phyloP scores from a whole-genome alignment of 1,140 invertebrate genomes.

The Aleiodes sp. region DNA sequence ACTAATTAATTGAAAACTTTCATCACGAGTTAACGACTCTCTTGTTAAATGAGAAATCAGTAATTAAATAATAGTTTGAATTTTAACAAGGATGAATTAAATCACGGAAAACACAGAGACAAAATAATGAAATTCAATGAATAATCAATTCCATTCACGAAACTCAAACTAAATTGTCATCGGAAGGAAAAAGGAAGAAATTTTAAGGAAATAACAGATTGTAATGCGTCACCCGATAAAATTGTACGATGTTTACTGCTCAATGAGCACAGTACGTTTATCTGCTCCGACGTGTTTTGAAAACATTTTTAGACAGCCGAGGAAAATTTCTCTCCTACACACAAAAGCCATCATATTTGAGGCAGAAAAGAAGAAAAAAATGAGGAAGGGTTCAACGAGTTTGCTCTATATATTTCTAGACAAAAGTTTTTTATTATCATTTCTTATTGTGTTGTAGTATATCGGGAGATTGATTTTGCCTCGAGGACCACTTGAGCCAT shows the following conservation, averaged over 20 bases:
- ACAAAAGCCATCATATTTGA: neutral
- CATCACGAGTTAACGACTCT: no score
- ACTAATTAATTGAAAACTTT: no score
- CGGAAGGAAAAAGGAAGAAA: no score
- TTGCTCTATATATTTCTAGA: neutral
- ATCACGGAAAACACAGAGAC: no score
- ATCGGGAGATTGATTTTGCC: constrained; percentile 5
- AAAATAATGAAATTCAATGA: no score
- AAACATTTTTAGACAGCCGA: neutral
- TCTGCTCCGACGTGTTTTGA: neutral
- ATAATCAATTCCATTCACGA: no score
- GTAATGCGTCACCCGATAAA: neutral
- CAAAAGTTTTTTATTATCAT: constrained; percentile 11
- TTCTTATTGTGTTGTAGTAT: neutral
- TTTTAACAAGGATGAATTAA: no score
- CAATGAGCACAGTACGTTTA: neutral
- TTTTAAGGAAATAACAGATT: neutral
- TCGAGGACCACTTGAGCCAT: neutral
- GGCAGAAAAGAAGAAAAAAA: no score
- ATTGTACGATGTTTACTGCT: neutral
- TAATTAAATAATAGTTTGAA: no score
- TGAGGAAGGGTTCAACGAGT: neutral
- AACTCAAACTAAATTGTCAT: no score
- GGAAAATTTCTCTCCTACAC: neutral
- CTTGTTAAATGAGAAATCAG: no score